Percentiles rank a stretch among this genome's conserved stretches.
Conservation (phyloP, 2,797 vertebrate genomes). For the Lutjanus campechanus region DNA sequence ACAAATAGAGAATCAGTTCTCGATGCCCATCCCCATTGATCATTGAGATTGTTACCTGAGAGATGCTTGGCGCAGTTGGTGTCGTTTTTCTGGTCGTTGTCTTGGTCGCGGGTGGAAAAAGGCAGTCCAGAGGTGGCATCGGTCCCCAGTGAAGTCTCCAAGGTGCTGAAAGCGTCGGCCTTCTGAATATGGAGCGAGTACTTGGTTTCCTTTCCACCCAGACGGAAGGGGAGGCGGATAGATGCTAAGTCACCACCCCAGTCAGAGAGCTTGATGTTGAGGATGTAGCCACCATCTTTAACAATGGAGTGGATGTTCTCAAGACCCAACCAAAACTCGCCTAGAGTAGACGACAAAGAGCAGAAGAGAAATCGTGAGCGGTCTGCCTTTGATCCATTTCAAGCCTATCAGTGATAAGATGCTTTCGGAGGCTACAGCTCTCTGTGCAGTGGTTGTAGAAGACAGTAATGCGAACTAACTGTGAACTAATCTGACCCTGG, state of each 20-base stretch:
- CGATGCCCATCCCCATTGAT: background rate
- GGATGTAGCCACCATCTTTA: slow-evolving; percentile 83
- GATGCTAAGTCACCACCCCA: slow-evolving; percentile 88
- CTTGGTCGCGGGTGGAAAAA: slow-evolving; percentile 94
- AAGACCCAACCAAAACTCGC: slow-evolving; percentile 96
- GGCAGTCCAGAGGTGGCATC: slow-evolving; percentile 86
- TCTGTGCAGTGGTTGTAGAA: slow-evolving; percentile 5
- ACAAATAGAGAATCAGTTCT: no score
- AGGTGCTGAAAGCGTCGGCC: slow-evolving; percentile 74
- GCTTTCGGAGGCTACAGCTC: slow-evolving; percentile 20
- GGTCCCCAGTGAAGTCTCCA: slow-evolving; percentile 86
- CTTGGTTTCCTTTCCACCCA: slow-evolving; percentile 89
- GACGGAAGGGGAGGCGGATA: slow-evolving; percentile 85
- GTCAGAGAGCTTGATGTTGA: slow-evolving; percentile 91
- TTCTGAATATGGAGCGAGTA: slow-evolving; percentile 90
- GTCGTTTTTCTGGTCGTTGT: slow-evolving; percentile 91
- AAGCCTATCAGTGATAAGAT: slow-evolving; percentile 32
- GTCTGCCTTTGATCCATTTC: slow-evolving; percentile 14
- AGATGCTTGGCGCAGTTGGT: slow-evolving; percentile 95
- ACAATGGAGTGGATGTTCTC: slow-evolving; percentile 90
- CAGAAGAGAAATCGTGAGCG: slow-evolving; percentile 17
- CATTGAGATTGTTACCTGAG: slow-evolving; percentile 85
- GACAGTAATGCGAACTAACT: slow-evolving; percentile 7
- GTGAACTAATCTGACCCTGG: slow-evolving; percentile 33
- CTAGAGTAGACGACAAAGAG: slow-evolving; percentile 72